These are phyloP conservation scores for Hyposmocoma kahamanoa DNA, from an alignment of 1,140 invertebrate species.

Conservation along the genomic window DNA sequence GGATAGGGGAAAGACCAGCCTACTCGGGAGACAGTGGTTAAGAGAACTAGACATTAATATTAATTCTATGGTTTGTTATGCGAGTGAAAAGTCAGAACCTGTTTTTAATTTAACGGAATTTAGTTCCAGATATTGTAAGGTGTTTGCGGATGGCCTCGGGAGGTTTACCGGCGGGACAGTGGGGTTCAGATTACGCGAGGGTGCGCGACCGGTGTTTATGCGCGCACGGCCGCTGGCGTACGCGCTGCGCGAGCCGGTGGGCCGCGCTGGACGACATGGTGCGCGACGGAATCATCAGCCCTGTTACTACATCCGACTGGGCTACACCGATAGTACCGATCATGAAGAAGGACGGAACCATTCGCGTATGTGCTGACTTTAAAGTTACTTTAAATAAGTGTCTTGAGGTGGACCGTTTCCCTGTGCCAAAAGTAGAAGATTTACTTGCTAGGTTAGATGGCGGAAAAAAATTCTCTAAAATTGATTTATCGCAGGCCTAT, in stretches of 20 bases:
- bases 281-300: slow-evolving; percentile 6
- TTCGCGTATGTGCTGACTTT: slow-evolving; percentile 71
- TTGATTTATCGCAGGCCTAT: slow-evolving; percentile 8
- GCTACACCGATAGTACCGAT: slow-evolving; percentile 70
- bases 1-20: background rate
- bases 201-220: slow-evolving; percentile 14
- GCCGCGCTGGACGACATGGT: slow-evolving; percentile 15
- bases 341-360: slow-evolving; percentile 53
- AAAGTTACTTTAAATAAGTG: slow-evolving; percentile 52
- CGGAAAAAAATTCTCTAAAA: slow-evolving; percentile 6
- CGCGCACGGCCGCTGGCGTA: slow-evolving; percentile 26
- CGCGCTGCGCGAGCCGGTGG: slow-evolving; percentile 21
- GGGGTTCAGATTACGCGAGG: slow-evolving; percentile 10
- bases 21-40: background rate
- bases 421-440: slow-evolving; percentile 36
- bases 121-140: slow-evolving; percentile 10
- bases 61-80: background rate
- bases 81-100: background rate
- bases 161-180: slow-evolving; percentile 12
- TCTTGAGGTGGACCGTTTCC: slow-evolving; percentile 32
- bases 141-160: slow-evolving; percentile 13
- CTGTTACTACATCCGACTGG: slow-evolving; percentile 60
- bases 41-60: background rate
- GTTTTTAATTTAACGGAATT: slow-evolving; percentile 4
- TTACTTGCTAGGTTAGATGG: slow-evolving; percentile 19